Base-by-base conservation (phyloP, 2,888 invertebrate genomes). In the Acronicta alni region DNA sequence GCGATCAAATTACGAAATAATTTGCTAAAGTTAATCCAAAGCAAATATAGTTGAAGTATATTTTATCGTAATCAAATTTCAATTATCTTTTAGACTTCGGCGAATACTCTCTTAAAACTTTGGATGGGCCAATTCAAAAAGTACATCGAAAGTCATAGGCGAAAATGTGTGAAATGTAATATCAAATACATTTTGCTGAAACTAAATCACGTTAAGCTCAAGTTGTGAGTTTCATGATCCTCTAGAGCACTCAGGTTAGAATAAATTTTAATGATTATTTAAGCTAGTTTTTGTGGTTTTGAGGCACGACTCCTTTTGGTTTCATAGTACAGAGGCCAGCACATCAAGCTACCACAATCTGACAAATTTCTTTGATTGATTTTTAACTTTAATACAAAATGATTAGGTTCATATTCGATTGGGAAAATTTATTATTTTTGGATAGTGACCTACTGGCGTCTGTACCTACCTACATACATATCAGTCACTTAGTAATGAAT, bases 81-180 rank as follows among this genome's bases (percentile, higher is more conserved):
- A 8, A 38, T 47, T 42, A 39, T 49, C 48, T 39, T 68, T 41
- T 10, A 46, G 37, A 64, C 23, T 58, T 39, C 7, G 15, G 15
- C 41, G 41, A 46, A 52, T 38, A 51, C 51, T 54, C 46, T 41
- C 32, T 44, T 44, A 10, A 44, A 58, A 58, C 46, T 64, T 58
- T 38, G 38, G 26, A 45, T 39, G 47, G 23, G 38, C 17, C 3
- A 39, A 35, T 53, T 62, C 35, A 35, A 43, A 69, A 48, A 14
- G 45, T 15, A 15, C 18, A n/a, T 18, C 15, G 9, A 54, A 68
- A 44, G 38, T 52, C 47, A 26, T n/a, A 42, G 15, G 14, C 15
- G 51, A 49, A 48, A 54, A 54, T 39, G 32, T 69, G 39, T 67
- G 46, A 65, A 44, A 44, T 67, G 26, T 38, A 57, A 69, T 54